Evolutionary conservation across 2,113 vertebrate species (phyloP).

Genomic region (Chionodraco myersi): DNA sequence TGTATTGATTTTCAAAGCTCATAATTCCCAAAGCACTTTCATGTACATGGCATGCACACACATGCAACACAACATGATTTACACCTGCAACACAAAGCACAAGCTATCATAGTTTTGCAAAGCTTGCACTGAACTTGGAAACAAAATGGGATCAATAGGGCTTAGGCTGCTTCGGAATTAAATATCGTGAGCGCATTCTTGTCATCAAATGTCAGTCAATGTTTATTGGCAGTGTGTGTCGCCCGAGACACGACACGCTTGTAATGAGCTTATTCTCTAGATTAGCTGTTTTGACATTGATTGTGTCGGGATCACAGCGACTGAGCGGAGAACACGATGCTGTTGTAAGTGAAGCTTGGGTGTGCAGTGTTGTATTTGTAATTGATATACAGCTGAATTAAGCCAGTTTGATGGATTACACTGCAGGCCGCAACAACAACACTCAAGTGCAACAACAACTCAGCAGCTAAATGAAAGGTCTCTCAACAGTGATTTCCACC

Average conservation of each 20-base stretch:
- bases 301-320: slow-evolving; percentile 12
- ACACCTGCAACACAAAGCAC: neutral
- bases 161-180: neutral
- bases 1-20: slow-evolving; percentile 18
- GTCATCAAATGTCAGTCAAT: slow-evolving; percentile 9
- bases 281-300: slow-evolving; percentile 50
- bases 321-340: slow-evolving; percentile 36
- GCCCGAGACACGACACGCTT: slow-evolving; percentile 20
- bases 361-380: slow-evolving; percentile 15
- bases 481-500: neutral
- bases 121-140: neutral
- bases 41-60: slow-evolving; percentile 5
- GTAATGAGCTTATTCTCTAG: slow-evolving; percentile 56
- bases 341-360: neutral
- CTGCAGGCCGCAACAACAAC: neutral
- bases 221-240: slow-evolving; percentile 31
- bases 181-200: slow-evolving; percentile 11
- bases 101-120: neutral
- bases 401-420: slow-evolving; percentile 2
- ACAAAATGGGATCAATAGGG: slow-evolving; percentile 5
- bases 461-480: slow-evolving; percentile 1
- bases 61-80: neutral
- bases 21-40: neutral
- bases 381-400: slow-evolving; percentile 20
- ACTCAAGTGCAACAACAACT: slow-evolving; percentile 15